Evolutionary conservation across 2,888 invertebrate species (phyloP).

Genomic region (Euclidia mi): DNA sequence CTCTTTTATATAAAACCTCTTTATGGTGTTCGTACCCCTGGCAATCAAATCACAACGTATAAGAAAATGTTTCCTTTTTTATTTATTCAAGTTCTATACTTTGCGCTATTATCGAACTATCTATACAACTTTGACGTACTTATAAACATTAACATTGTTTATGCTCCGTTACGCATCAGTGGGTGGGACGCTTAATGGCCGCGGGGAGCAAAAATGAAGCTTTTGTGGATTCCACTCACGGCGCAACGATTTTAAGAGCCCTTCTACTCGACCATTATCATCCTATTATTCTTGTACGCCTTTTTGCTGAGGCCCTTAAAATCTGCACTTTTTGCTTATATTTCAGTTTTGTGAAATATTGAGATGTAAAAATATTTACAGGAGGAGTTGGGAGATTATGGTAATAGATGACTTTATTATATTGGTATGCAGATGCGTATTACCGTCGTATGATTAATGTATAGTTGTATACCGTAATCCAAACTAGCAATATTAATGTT

Average conservation of each 20-base stretch:
- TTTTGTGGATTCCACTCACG: slow-evolving; percentile 72
- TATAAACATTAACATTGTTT: slow-evolving; percentile 43
- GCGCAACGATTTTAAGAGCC: slow-evolving; percentile 70
- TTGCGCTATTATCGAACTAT: neutral
- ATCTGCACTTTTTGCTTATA: slow-evolving; percentile 36
- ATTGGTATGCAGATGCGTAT: too few relatives aligned
- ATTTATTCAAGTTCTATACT: neutral
- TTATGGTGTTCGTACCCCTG: too few relatives aligned
- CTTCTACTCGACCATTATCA: slow-evolving; percentile 70
- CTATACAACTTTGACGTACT: neutral
- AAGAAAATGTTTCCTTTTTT: too few relatives aligned
- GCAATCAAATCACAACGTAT: too few relatives aligned
- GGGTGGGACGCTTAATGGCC: slow-evolving; percentile 31
- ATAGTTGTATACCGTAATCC: too few relatives aligned
- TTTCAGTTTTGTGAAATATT: slow-evolving; percentile 21
- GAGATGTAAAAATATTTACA: slow-evolving; percentile 21
- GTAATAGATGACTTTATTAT: too few relatives aligned
- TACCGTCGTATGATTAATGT: too few relatives aligned
- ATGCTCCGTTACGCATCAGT: slow-evolving; percentile 28
- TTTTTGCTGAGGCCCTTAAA: slow-evolving; percentile 49
- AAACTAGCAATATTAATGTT: too few relatives aligned
- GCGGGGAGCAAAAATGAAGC: slow-evolving; percentile 52
- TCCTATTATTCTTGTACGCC: slow-evolving; percentile 71
- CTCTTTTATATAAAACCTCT: too few relatives aligned
- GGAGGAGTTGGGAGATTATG: too few relatives aligned